Evolutionary conservation across 2,888 invertebrate species (phyloP).

Genomic region (Macropis europaea): DNA sequence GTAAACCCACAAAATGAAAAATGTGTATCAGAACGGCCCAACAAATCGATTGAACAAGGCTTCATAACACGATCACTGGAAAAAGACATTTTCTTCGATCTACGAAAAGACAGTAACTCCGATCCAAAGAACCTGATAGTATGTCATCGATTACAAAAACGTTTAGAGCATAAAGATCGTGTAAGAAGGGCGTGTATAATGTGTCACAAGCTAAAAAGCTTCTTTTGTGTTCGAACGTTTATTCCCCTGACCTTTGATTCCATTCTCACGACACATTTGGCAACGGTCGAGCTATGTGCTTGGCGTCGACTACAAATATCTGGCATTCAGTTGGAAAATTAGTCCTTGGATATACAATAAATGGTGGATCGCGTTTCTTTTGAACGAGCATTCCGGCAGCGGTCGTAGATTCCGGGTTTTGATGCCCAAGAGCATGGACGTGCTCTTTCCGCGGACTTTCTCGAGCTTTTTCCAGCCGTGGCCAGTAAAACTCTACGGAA

Average conservation of each 20-base stretch:
- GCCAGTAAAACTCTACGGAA: constrained; percentile 59
- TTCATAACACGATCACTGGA: too few relatives aligned
- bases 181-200: too few relatives aligned
- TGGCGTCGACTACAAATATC: constrained; percentile 19
- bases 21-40: too few relatives aligned
- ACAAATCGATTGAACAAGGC: too few relatives aligned
- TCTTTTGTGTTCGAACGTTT: too few relatives aligned
- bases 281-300: constrained; percentile 3
- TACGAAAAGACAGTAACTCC: too few relatives aligned
- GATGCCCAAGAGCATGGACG: constrained; percentile 19
- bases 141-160: too few relatives aligned
- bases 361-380: constrained; percentile 36
- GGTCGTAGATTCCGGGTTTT: constrained; percentile 52
- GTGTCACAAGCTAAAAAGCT: too few relatives aligned
- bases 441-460: constrained; percentile 21
- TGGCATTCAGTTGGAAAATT: constrained; percentile 41
- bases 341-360: constrained; percentile 42
- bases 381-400: constrained; percentile 38
- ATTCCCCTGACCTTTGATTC: background rate
- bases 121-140: too few relatives aligned
- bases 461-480: constrained; percentile 46
- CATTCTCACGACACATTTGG: constrained; percentile 3
- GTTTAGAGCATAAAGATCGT: too few relatives aligned
- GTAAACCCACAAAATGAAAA: too few relatives aligned
- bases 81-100: too few relatives aligned